phyloP scores from a whole-genome alignment of 1,140 invertebrate species.

The Ceratina calcarata region DNA sequence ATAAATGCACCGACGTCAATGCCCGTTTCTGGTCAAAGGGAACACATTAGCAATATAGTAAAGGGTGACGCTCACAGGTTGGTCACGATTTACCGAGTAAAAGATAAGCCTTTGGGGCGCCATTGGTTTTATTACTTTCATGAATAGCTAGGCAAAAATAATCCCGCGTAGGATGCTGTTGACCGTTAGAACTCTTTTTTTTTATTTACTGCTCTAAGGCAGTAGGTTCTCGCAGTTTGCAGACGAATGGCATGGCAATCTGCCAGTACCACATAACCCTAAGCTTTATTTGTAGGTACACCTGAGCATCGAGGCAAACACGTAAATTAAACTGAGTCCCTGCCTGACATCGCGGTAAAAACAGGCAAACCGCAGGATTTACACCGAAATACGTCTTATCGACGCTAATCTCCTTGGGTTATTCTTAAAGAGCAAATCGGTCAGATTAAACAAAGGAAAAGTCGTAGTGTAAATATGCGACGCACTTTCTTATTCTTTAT shows the following conservation, averaged over 20 bases:
- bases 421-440: not conserved
- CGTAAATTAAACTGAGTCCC: not conserved
- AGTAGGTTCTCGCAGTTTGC: not conserved
- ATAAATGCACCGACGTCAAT: too few species aligned
- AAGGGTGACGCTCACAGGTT: too few species aligned
- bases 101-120: not conserved
- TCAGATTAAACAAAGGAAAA: not conserved
- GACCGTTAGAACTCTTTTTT: conserved; percentile 13
- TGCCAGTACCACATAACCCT: not conserved
- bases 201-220: conserved; percentile 24
- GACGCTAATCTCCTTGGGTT: not conserved
- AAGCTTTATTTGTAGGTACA: not conserved
- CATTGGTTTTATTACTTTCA: conserved; percentile 18
- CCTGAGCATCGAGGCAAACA: not conserved
- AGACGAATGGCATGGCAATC: not conserved
- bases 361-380: too few species aligned
- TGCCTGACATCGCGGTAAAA: not conserved
- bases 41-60: too few species aligned
- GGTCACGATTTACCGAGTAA: too few species aligned
- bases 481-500: too few species aligned
- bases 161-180: not conserved
- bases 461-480: not conserved
- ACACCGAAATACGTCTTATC: not conserved
- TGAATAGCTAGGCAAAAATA: not conserved
- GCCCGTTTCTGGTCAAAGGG: too few species aligned